A percentile compares a stretch with the other conserved stretches of the same genome.
phyloP scores from a whole-genome alignment of 2,797 vertebrate genomes.

The Melopsittacus undulatus region DNA sequence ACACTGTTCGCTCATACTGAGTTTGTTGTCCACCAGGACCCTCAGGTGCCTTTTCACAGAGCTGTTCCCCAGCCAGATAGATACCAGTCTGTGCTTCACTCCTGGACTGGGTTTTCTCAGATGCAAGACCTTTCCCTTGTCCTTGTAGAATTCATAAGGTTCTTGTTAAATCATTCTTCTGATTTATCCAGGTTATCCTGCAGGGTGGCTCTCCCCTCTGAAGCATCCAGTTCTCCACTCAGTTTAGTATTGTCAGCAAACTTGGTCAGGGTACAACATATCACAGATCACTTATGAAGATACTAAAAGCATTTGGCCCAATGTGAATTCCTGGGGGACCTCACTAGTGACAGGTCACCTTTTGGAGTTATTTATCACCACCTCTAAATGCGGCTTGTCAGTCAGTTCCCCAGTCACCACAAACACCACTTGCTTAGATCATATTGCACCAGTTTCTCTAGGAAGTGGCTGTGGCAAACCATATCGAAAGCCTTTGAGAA shows the following conservation, averaged over 20 bases:
- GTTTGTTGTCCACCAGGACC: too few relatives aligned
- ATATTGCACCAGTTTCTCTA: not conserved
- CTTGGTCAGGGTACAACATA: not conserved
- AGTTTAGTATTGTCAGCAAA: not conserved
- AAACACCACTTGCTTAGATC: not conserved
- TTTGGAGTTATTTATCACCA: not conserved
- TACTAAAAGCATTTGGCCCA: not conserved
- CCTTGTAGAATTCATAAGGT: not conserved
- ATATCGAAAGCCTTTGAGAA: not conserved
- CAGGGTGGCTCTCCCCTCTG: not conserved
- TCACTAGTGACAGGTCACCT: not conserved
- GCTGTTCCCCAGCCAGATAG: too few relatives aligned
- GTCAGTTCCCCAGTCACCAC: not conserved
- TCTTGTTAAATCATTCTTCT: not conserved
- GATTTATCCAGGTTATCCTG: not conserved
- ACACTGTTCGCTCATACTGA: too few relatives aligned
- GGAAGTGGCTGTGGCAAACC: not conserved
- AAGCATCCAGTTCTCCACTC: not conserved
- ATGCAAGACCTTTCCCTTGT: too few relatives aligned
- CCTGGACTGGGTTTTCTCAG: too few relatives aligned
- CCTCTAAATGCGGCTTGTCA: not conserved
- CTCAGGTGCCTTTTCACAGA: too few relatives aligned
- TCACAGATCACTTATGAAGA: not conserved
- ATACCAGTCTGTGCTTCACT: too few relatives aligned
- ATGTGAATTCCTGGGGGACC: not conserved